Conservation (phyloP, 2,797 vertebrate species). For the Aldrovandia affinis region DNA sequence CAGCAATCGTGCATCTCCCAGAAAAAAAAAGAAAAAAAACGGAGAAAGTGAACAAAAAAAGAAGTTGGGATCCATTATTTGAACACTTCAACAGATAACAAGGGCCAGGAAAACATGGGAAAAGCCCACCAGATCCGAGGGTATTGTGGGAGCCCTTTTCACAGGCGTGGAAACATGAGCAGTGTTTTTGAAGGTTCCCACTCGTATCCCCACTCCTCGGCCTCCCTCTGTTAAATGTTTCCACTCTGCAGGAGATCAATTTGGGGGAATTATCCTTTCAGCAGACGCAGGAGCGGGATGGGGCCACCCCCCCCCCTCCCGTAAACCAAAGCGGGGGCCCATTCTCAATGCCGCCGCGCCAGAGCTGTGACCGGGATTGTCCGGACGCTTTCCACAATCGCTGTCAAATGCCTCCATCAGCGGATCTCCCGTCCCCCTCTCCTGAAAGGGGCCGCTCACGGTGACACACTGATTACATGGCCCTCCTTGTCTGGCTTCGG, state of each 20-base stretch:
- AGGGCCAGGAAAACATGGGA: conserved; percentile 82
- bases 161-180: conserved; percentile 87
- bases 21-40: conserved; percentile 61
- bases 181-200: conserved; percentile 85
- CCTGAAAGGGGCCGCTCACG: conserved; percentile 38
- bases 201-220: conserved; percentile 87
- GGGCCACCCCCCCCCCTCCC: no score
- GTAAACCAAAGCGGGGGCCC: conserved; percentile 73
- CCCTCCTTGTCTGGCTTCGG: neutral
- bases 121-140: conserved; percentile 86
- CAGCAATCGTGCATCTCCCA: conserved; percentile 71
- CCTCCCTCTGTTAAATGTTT: conserved; percentile 84
- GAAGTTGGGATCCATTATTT: conserved; percentile 87
- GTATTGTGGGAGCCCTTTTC: conserved; percentile 89
- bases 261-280: conserved; percentile 86
- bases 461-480: neutral
- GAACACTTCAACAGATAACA: conserved; percentile 80
- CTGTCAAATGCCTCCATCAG: conserved; percentile 70
- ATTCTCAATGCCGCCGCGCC: conserved; percentile 64
- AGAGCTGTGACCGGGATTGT: conserved; percentile 57
- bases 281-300: conserved; percentile 75
- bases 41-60: no score
- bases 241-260: conserved; percentile 80
- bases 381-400: conserved; percentile 65
- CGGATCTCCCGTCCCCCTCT: conserved; percentile 62